Percentiles rank a stretch among this genome's conserved stretches.
Conservation (phyloP, 2,797 vertebrate species). For the Astyanax mexicanus region DNA sequence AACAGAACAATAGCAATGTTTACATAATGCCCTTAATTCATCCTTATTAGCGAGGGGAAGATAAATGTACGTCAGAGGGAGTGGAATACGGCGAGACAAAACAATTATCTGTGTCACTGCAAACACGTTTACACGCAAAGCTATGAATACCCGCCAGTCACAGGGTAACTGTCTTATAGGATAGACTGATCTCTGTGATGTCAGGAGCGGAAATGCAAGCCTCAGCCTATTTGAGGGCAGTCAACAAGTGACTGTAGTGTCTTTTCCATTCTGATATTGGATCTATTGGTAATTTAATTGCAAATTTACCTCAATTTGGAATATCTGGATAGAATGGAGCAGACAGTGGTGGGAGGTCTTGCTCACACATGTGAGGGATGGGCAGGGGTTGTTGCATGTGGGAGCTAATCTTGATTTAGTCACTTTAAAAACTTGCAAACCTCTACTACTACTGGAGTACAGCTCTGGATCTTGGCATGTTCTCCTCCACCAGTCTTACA, state of each 20-base stretch:
- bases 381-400: neutral
- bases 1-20: conserved; percentile 16
- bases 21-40: conserved; percentile 38
- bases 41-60: conserved; percentile 38
- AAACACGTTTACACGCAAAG: neutral
- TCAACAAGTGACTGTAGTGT: neutral
- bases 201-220: neutral
- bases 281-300: too few relatives aligned
- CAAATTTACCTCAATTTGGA: neutral
- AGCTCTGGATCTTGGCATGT: too few relatives aligned
- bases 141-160: neutral
- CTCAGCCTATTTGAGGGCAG: neutral
- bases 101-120: conserved; percentile 38
- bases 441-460: too few relatives aligned
- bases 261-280: neutral
- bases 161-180: conserved; percentile 30
- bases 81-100: conserved; percentile 19
- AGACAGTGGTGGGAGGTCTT: too few relatives aligned
- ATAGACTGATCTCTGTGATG: neutral
- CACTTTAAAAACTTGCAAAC: neutral
- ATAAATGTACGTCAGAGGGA: conserved; percentile 37
- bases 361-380: neutral
- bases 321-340: neutral
- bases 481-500: too few relatives aligned
- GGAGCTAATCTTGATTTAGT: neutral